These are phyloP conservation scores for Catocala fraxini DNA, from an alignment of 2,888 invertebrate species.

Conservation along the genomic window DNA sequence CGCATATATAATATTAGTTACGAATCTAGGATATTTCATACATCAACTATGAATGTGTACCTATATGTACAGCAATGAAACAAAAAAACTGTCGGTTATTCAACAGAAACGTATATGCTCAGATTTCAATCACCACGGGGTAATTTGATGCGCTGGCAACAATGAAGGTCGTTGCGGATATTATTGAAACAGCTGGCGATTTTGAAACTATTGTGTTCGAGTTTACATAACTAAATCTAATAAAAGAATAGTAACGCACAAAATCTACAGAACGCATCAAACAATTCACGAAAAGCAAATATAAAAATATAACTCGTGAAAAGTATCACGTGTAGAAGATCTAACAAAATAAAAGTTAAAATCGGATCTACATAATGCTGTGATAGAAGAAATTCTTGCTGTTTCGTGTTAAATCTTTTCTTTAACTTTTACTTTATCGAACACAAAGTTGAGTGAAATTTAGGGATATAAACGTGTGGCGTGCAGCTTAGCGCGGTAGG, in stretches of 20 bases:
- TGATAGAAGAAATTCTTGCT: constrained; percentile 50
- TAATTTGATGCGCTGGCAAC: constrained; percentile 71
- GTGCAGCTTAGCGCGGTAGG: constrained; percentile 66
- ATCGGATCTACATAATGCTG: constrained; percentile 43
- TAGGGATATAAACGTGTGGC: constrained; percentile 69
- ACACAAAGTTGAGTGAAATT: constrained; percentile 65
- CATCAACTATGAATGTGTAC: constrained; percentile 53
- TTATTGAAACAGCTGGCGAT: constrained; percentile 70
- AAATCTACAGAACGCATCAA: neutral
- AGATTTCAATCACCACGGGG: constrained; percentile 71
- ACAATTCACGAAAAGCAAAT: constrained; percentile 28
- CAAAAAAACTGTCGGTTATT: constrained; percentile 62
- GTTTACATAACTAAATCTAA: constrained; percentile 43
- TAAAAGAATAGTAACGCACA: constrained; percentile 24
- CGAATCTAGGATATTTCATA: constrained; percentile 25
- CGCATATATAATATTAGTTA: too few species aligned
- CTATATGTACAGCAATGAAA: constrained; percentile 59
- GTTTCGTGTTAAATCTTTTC: constrained; percentile 56
- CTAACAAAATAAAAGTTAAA: constrained; percentile 45
- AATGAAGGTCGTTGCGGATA: constrained; percentile 70
- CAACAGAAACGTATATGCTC: constrained; percentile 61
- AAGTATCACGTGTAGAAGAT: constrained; percentile 27
- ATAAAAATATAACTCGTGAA: constrained; percentile 18
- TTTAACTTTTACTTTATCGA: constrained; percentile 64
- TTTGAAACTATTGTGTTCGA: constrained; percentile 53